Conservation (phyloP, 2,888 invertebrate genomes). For the Zele albiditarsus region DNA sequence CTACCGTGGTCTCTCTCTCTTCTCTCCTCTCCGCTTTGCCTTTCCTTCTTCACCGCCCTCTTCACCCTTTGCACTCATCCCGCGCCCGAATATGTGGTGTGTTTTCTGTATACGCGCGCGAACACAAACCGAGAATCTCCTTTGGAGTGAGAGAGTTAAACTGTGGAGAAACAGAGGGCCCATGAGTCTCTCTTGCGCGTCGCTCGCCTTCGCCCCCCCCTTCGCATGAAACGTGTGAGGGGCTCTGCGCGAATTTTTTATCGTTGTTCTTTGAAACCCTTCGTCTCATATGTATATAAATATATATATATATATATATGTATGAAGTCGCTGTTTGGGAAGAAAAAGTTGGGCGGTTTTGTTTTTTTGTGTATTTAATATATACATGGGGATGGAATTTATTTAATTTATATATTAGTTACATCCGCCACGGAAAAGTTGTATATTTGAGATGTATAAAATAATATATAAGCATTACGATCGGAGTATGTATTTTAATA, state of each 20-base stretch:
- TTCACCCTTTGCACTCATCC: conserved; percentile 28
- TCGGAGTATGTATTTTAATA: too few species aligned
- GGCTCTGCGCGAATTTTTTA: conserved; percentile 5
- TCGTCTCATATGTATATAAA: conserved; percentile 8
- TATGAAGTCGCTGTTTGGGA: background rate
- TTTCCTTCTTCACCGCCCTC: conserved; percentile 8
- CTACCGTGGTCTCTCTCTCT: conserved; percentile 65
- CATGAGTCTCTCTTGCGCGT: background rate
- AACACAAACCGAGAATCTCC: conserved; percentile 32
- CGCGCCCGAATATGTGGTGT: conserved; percentile 37
- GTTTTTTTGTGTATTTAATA: background rate
- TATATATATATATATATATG: background rate
- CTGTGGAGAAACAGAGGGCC: conserved; percentile 8
- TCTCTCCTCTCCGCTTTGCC: conserved; percentile 13
- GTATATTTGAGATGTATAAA: too few species aligned
- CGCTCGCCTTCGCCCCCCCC: background rate
- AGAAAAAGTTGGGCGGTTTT: background rate
- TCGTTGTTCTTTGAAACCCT: conserved; percentile 19
- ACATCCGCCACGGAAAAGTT: too few species aligned
- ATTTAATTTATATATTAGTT: conserved; percentile 3
- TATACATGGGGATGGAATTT: conserved; percentile 3
- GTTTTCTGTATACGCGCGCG: conserved; percentile 31
- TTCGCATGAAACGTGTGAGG: conserved; percentile 10
- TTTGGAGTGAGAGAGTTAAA: conserved; percentile 28
- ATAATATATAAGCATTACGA: too few species aligned